Conservation (phyloP, 1,140 invertebrate species). For the Brachionus rubens region DNA sequence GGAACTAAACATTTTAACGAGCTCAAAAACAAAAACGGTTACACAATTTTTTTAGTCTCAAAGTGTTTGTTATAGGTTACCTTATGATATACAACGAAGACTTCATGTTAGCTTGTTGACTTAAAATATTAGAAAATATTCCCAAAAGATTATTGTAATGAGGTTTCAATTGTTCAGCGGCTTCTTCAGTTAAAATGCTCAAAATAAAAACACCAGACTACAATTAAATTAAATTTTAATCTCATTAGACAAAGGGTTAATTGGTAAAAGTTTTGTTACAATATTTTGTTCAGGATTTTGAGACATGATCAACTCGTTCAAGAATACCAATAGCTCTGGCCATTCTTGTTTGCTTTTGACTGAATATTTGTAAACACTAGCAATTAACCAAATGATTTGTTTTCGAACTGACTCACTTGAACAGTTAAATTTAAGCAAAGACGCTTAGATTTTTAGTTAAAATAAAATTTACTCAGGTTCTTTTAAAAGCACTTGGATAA, state of each 20-base stretch:
- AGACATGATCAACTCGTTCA: slow-evolving; percentile 17
- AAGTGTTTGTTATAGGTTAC: neutral
- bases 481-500: neutral
- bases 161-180: slow-evolving; percentile 42
- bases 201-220: slow-evolving; percentile 22
- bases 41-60: neutral
- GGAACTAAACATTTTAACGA: slow-evolving; percentile 21
- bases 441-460: neutral
- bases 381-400: slow-evolving; percentile 25
- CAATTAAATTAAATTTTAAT: neutral
- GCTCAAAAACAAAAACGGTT: neutral
- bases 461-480: slow-evolving; percentile 24
- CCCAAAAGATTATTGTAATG: slow-evolving; percentile 2
- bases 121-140: slow-evolving; percentile 17
- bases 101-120: neutral
- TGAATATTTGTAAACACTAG: neutral
- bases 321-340: slow-evolving; percentile 14
- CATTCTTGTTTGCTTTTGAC: slow-evolving; percentile 32
- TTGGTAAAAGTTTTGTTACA: neutral
- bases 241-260: neutral
- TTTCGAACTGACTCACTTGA: slow-evolving; percentile 32
- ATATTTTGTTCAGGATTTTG: neutral
- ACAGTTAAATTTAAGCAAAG: neutral
- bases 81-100: slow-evolving; percentile 6
- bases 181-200: slow-evolving; percentile 18